These are phyloP conservation scores for Drosophila ironensis DNA, from an alignment of 1,140 invertebrate genomes.

Conservation along the genomic window DNA sequence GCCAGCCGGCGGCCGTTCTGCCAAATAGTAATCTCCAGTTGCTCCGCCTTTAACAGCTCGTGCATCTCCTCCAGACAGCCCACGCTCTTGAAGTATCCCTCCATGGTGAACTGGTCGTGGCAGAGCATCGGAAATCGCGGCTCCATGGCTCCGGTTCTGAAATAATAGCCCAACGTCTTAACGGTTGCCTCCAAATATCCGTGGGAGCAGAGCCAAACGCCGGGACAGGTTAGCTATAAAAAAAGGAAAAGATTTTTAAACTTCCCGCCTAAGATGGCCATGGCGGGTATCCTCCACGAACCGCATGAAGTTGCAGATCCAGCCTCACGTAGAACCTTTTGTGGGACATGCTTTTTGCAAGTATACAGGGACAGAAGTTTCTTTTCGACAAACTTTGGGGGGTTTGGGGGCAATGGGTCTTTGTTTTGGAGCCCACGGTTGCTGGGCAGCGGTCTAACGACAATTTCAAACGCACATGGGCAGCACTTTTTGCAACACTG, in stretches of 20 bases:
- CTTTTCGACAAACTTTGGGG: slow-evolving; percentile 16
- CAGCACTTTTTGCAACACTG: background rate
- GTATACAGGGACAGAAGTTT: slow-evolving; percentile 26
- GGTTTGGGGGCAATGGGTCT: slow-evolving; percentile 6
- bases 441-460: slow-evolving; percentile 43
- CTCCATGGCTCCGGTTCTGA: slow-evolving; percentile 77
- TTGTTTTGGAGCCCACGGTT: slow-evolving; percentile 63
- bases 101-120: slow-evolving; percentile 76
- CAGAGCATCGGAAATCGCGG: slow-evolving; percentile 74
- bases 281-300: slow-evolving; percentile 13
- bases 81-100: slow-evolving; percentile 71
- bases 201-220: slow-evolving; percentile 79
- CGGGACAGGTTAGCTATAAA: slow-evolving; percentile 73
- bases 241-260: background rate
- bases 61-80: slow-evolving; percentile 54
- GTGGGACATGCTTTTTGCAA: slow-evolving; percentile 33
- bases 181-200: slow-evolving; percentile 73
- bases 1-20: slow-evolving; percentile 73
- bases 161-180: slow-evolving; percentile 76
- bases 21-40: slow-evolving; percentile 75
- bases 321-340: slow-evolving; percentile 65
- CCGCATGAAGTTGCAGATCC: slow-evolving; percentile 64
- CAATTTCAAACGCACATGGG: background rate
- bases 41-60: slow-evolving; percentile 48
- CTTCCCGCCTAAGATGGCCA: too few species aligned